Evolutionary conservation across 2,113 vertebrate species (phyloP).

Genomic region (Athene cunicularia): DNA sequence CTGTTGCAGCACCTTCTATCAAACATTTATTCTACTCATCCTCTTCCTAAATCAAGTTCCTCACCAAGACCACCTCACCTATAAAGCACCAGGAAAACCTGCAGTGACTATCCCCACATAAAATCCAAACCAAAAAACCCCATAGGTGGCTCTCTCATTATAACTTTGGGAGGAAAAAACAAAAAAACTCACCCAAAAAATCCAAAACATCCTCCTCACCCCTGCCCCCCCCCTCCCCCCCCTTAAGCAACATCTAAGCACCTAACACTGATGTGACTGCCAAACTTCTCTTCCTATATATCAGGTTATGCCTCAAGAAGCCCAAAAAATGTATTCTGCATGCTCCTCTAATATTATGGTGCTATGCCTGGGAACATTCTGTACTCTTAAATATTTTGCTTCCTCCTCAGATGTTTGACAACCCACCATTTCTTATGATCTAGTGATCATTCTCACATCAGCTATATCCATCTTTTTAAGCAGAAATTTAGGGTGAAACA

Average conservation of each 20-base stretch:
- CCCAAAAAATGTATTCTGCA: neutral
- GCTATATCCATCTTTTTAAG: neutral
- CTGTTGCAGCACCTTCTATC: neutral
- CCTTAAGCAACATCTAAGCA: no score
- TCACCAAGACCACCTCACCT: neutral
- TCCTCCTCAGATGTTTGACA: neutral
- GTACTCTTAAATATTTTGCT: neutral
- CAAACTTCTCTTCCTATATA: neutral
- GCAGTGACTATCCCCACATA: neutral
- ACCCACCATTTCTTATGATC: neutral
- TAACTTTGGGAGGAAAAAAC: no score
- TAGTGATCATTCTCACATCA: neutral
- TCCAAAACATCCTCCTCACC: neutral
- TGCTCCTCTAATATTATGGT: neutral
- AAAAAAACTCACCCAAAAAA: no score
- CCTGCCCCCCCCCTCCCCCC: no score
- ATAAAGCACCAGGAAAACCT: neutral
- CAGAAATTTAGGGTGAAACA: no score
- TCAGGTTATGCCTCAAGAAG: no score
- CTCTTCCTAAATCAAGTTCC: neutral
- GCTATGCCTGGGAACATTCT: neutral
- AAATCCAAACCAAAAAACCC: neutral
- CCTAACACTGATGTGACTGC: neutral
- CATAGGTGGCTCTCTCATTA: neutral
- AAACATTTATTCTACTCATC: neutral